These are phyloP conservation scores for Chamaetylas fuelleborni DNA, from an alignment of 2,113 vertebrate genomes.

Conservation along the genomic window DNA sequence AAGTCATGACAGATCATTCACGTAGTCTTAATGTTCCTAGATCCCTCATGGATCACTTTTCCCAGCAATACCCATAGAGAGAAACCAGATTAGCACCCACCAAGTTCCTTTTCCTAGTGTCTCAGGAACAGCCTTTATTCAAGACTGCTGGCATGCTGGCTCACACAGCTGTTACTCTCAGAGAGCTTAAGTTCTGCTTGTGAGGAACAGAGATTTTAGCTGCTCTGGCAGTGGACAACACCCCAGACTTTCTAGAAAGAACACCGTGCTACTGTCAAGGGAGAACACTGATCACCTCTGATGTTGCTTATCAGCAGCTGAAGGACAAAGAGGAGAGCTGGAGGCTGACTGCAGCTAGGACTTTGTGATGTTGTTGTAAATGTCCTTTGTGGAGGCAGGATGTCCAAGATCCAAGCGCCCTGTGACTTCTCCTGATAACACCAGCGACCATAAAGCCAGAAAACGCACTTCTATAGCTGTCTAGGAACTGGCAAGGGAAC, in stretches of 20 bases:
- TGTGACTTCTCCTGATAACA: not conserved
- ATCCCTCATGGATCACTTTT: not conserved
- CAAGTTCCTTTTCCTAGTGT: not conserved
- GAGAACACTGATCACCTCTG: rapidly evolving
- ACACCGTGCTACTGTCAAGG: too few relatives aligned
- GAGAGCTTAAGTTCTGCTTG: not conserved
- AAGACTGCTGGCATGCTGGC: not conserved
- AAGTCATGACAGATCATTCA: not conserved
- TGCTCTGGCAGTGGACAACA: not conserved
- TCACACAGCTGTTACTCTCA: not conserved
- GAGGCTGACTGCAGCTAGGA: not conserved
- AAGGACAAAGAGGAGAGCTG: not conserved
- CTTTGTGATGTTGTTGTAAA: not conserved
- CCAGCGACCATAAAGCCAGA: not conserved
- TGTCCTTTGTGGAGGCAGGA: not conserved
- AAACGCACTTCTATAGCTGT: not conserved
- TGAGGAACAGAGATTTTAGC: not conserved
- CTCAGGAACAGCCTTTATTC: not conserved
- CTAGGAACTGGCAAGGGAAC: not conserved
- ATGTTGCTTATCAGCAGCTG: too few relatives aligned
- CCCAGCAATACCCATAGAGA: not conserved
- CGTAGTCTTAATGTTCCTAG: not conserved
- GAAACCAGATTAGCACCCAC: not conserved
- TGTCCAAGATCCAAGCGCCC: not conserved
- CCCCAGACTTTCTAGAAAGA: not conserved